Conservation (phyloP, 2,113 vertebrate species). For the Ammodytes marinus region DNA sequence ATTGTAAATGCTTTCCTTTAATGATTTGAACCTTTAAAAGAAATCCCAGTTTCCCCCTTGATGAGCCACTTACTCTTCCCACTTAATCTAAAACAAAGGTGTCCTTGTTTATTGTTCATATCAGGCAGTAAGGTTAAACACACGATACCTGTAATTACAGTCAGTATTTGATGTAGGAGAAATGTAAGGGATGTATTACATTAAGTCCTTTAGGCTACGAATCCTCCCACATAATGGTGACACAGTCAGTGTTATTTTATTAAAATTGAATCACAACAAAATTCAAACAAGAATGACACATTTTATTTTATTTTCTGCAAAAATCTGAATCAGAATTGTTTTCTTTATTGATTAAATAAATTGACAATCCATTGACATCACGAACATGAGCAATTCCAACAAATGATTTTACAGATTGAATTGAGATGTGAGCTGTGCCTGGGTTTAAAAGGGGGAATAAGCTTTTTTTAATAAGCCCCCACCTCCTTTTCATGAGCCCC, state of each 20-base stretch:
- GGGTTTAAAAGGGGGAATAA: constrained; percentile 8
- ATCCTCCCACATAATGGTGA: neutral
- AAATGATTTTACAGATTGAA: neutral
- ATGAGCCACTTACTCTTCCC: neutral
- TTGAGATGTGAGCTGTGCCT: neutral
- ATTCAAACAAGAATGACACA: constrained; percentile 1
- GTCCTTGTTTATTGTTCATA: neutral
- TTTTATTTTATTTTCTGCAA: constrained; percentile 16
- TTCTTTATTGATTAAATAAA: constrained; percentile 22
- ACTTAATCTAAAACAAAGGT: neutral
- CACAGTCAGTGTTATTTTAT: constrained; percentile 10
- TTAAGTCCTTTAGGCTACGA: constrained; percentile 9
- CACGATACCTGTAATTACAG: neutral
- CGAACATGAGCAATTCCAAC: neutral
- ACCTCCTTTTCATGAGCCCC: constrained; percentile 29
- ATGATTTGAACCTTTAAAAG: constrained; percentile 6
- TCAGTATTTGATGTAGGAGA: neutral
- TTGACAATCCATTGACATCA: too few species aligned
- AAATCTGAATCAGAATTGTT: neutral
- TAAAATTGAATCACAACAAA: neutral
- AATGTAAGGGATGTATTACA: neutral
- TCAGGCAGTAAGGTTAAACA: neutral
- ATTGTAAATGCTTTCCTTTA: constrained; percentile 26
- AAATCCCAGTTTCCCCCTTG: neutral
- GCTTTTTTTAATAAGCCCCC: constrained; percentile 30